These are phyloP conservation scores for Graptemys geographica DNA, from an alignment of 2,797 vertebrate genomes.

Conservation along the genomic window DNA sequence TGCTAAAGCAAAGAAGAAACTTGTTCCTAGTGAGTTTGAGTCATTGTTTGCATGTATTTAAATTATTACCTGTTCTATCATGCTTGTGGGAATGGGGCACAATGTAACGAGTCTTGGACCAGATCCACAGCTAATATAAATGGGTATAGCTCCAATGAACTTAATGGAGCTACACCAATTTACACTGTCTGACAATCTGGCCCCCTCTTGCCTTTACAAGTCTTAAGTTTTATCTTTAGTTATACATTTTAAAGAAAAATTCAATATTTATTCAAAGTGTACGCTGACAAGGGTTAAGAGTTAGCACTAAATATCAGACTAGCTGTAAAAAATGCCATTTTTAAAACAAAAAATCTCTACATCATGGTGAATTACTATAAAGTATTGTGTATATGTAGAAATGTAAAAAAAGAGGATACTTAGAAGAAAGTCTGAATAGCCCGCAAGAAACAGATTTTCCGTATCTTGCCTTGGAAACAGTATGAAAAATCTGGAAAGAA, in stretches of 20 bases:
- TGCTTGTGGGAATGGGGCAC: conserved; percentile 15
- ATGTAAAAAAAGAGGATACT: background rate
- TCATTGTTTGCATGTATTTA: conserved; percentile 39
- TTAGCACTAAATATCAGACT: background rate
- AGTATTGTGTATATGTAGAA: background rate
- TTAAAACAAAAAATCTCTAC: no score
- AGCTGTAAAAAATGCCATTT: background rate
- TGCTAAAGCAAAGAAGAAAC: conserved; percentile 25
- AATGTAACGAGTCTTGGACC: conserved; percentile 21
- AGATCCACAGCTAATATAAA: conserved; percentile 6
- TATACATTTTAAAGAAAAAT: background rate
- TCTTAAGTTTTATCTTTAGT: background rate
- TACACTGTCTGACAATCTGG: background rate
- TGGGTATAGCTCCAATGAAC: background rate
- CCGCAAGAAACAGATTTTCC: background rate
- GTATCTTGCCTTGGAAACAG: background rate
- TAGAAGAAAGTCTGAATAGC: background rate
- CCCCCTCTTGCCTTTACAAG: background rate
- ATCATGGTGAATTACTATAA: background rate
- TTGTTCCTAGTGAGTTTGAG: conserved; percentile 31
- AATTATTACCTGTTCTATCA: background rate
- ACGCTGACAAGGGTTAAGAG: background rate
- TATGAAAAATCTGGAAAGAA: background rate
- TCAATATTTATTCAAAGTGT: background rate
- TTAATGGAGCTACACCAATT: background rate